These are phyloP conservation scores for Bucorvus abyssinicus DNA, from an alignment of 2,797 vertebrate species.

Conservation along the genomic window DNA sequence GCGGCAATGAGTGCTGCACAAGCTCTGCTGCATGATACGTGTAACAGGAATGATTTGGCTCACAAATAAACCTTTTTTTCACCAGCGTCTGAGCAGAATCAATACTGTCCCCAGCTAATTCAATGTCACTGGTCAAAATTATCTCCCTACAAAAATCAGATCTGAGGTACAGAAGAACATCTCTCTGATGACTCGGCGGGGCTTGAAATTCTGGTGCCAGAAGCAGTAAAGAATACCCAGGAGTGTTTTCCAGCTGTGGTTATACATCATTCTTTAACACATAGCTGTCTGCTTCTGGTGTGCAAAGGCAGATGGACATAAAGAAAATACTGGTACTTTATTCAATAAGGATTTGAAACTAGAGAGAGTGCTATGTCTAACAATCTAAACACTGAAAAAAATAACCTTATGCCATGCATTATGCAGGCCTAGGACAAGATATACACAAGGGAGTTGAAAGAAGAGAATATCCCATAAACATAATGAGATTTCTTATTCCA, in stretches of 20 bases:
- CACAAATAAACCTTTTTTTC: neutral
- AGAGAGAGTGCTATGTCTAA: neutral
- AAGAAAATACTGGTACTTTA: neutral
- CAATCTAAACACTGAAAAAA: neutral
- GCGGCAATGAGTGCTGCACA: neutral
- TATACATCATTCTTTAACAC: neutral
- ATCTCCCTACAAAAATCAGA: neutral
- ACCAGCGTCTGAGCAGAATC: neutral
- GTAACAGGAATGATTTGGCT: neutral
- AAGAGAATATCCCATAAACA: neutral
- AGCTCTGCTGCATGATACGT: rapidly evolving
- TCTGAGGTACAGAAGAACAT: neutral
- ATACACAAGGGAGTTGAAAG: neutral
- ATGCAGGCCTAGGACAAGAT: neutral
- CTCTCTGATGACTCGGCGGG: neutral
- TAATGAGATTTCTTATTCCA: constrained; percentile 29
- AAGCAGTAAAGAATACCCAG: neutral
- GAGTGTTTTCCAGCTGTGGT: neutral
- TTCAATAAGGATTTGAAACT: neutral
- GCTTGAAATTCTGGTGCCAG: neutral
- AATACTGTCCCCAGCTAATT: neutral
- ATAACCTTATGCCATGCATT: neutral
- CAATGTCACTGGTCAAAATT: neutral
- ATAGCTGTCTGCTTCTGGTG: neutral
- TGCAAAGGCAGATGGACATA: neutral